Evolutionary conservation across 2,113 vertebrate species (phyloP).

Genomic region (Hypomesus transpacificus): DNA sequence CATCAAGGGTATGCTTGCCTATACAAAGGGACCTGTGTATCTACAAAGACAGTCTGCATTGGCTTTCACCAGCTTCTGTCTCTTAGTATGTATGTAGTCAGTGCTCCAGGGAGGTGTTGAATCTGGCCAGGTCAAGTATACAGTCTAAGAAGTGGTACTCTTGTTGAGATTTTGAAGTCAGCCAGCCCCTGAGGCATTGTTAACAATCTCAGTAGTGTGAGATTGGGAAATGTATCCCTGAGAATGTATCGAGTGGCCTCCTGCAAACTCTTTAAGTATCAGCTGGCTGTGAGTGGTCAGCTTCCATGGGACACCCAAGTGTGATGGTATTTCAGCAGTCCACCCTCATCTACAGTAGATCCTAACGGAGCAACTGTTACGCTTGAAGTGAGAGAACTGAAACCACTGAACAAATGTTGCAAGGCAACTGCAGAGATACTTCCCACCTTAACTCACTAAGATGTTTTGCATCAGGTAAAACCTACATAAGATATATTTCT

Average conservation of each 20-base stretch:
- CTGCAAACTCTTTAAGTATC: conserved; percentile 58
- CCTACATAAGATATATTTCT: background rate
- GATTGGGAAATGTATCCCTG: conserved; percentile 57
- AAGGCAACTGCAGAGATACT: background rate
- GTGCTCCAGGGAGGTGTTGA: conserved; percentile 23
- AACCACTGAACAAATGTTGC: background rate
- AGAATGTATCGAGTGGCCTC: conserved; percentile 52
- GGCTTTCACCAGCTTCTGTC: conserved; percentile 24
- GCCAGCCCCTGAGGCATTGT: conserved; percentile 53
- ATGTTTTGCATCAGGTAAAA: background rate
- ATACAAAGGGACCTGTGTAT: conserved; percentile 19
- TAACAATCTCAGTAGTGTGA: conserved; percentile 52
- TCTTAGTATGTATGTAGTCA: background rate
- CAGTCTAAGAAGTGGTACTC: conserved; percentile 31
- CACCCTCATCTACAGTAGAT: conserved; percentile 13
- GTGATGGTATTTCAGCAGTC: conserved; percentile 40
- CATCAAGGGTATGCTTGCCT: conserved; percentile 18
- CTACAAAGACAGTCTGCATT: conserved; percentile 17
- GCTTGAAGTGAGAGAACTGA: conserved; percentile 31
- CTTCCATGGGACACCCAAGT: conserved; percentile 16
- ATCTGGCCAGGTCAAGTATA: conserved; percentile 22
- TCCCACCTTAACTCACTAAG: background rate
- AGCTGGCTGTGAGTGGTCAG: conserved; percentile 51
- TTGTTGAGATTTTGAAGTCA: conserved; percentile 43
- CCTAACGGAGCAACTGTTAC: conserved; percentile 21